Evolutionary conservation across 2,113 vertebrate species (phyloP), one percentile per base, ranked within the genome.

Genomic region (Alouatta palliata): DNA sequence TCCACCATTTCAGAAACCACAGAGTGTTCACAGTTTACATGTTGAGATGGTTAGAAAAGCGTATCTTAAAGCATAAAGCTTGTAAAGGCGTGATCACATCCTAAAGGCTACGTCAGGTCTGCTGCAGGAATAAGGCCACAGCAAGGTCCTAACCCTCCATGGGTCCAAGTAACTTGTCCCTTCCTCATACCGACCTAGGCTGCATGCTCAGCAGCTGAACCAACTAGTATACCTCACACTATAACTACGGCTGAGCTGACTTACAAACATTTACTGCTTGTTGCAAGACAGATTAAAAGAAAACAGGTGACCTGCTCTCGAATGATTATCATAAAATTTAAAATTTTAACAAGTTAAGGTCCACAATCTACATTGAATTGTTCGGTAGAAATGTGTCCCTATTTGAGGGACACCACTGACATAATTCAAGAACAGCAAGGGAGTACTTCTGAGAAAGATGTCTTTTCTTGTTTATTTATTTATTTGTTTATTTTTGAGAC

Each of bases 301-400:
- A 27, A 80, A 52, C 4, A 8, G 35, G 47, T 2, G 10, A 11
- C 5, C 0, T 3, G 20, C 45, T 54, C 17, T 52, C n/a, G 21
- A 9, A 4, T 35, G 23, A 40, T 43, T 2, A 43, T 32, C 43
- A 37, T 23, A 6, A 23, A 82, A 54, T 40, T 40, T 25, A 52
- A 82, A 25, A 2, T 30, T 16, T 30, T 30, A 20, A 43, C 11
- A 52, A 32, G 40, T 37, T 16, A 5, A 80, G 32, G 54, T 21
- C 12, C 6, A 8, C 0, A 1, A 1, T 12, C 14, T 35, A 2
- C 30, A 8, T 0, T 0, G 3, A 83, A 68, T 1, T 20, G 37
- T 7, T 25, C 49, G 23, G 10, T 2, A 58, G 27, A 25, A 83
- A 5, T 19, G 35, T 32, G 17, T 30, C 45, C 52, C 43, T 45